phyloP scores from a whole-genome alignment of 1,140 invertebrate species.

The Drosophila pseudoananassae region DNA sequence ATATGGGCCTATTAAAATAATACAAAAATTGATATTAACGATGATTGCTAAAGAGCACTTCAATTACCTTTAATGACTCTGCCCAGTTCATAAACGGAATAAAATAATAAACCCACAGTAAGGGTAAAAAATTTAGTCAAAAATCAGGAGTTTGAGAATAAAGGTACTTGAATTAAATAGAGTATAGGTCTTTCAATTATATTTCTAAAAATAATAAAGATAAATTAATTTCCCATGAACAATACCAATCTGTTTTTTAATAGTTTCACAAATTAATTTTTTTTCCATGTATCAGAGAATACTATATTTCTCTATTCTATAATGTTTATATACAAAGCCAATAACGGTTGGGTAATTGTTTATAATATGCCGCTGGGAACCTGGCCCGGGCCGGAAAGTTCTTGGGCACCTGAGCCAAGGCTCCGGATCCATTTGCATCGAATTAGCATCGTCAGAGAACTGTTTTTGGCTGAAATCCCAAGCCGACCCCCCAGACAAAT shows the following conservation, averaged over 20 bases:
- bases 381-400: constrained; percentile 4
- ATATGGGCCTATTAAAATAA: constrained; percentile 32
- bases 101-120: not conserved
- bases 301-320: not conserved
- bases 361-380: constrained; percentile 32
- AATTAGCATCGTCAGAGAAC: constrained; percentile 42
- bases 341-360: constrained; percentile 39
- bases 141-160: too few species aligned
- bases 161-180: not conserved
- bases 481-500: constrained; percentile 36
- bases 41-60: constrained; percentile 34
- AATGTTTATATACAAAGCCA: constrained; percentile 4
- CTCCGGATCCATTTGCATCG: constrained; percentile 63
- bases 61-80: constrained; percentile 62
- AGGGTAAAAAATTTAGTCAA: not conserved
- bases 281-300: not conserved
- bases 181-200: not conserved
- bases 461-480: constrained; percentile 11
- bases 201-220: not conserved
- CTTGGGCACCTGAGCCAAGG: constrained; percentile 52
- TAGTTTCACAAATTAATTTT: not conserved
- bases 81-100: not conserved
- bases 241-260: constrained; percentile 1
- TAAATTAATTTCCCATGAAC: too few species aligned
- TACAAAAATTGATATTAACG: constrained; percentile 37